phyloP scores from a whole-genome alignment of 2,113 vertebrate genomes.

The Ahaetulla prasina region DNA sequence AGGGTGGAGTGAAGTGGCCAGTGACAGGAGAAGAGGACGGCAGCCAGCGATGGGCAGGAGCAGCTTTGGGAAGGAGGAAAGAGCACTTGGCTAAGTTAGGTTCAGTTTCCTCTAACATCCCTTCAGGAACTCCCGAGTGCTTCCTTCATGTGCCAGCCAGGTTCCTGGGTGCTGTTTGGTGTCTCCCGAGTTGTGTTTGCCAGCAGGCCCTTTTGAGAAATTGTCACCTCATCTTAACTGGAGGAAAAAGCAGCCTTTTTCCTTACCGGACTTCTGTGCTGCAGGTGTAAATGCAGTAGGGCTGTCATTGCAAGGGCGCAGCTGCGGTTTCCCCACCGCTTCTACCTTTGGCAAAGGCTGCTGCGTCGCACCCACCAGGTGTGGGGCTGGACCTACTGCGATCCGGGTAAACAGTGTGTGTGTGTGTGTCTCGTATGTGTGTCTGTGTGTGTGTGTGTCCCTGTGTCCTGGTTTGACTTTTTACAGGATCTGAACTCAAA shows the following conservation, averaged over 20 bases:
- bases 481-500: background rate
- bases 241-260: background rate
- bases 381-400: background rate
- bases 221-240: background rate
- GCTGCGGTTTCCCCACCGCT: no score
- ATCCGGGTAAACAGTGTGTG: background rate
- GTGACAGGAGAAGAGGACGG: background rate
- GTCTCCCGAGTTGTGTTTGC: background rate
- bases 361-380: background rate
- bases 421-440: no score
- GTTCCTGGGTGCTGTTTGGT: fast-evolving
- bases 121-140: background rate
- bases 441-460: no score
- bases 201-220: background rate
- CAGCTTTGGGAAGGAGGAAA: background rate
- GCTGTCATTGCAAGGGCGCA: background rate
- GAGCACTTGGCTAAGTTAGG: background rate
- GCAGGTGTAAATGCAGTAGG: background rate
- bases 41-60: background rate
- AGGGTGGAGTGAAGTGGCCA: background rate
- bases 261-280: background rate
- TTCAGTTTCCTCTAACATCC: background rate
- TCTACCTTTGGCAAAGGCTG: background rate
- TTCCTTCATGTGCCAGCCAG: background rate
- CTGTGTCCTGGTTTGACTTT: background rate